Evolutionary conservation across 2,888 invertebrate species (phyloP).

Genomic region (Euplagia quadripunctaria): DNA sequence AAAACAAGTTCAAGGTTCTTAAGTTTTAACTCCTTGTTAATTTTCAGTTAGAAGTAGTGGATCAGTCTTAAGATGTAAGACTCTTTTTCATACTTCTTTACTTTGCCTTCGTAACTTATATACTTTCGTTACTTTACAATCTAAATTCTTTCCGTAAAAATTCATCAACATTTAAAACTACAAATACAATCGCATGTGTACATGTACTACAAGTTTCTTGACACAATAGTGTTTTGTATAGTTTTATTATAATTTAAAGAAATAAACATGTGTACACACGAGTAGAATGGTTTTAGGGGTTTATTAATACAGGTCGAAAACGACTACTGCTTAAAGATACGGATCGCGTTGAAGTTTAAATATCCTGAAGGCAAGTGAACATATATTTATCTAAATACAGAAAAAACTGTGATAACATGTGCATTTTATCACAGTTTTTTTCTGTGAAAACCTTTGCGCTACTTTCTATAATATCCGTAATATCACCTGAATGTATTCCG

Average conservation of each 20-base stretch:
- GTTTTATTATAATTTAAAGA: constrained; percentile 31
- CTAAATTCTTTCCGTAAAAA: constrained; percentile 21
- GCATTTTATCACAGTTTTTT: too few relatives aligned
- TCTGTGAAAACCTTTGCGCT: too few relatives aligned
- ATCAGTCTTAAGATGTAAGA: not conserved
- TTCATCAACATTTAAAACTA: constrained; percentile 24
- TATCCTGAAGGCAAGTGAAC: too few relatives aligned
- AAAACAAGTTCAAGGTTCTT: too few relatives aligned
- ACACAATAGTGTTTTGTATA: constrained; percentile 35
- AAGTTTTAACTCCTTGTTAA: too few relatives aligned
- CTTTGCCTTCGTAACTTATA: not conserved
- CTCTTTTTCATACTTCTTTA: not conserved
- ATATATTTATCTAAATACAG: too few relatives aligned
- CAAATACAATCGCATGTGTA: constrained; percentile 12
- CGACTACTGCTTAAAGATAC: too few relatives aligned
- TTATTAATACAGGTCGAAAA: not conserved
- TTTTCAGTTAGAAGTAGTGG: not conserved
- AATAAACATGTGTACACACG: constrained; percentile 32
- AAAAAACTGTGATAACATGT: too few relatives aligned
- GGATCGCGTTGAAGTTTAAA: too few relatives aligned
- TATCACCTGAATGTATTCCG: too few relatives aligned
- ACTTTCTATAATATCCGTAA: too few relatives aligned
- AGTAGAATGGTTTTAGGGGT: constrained; percentile 8
- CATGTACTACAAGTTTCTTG: constrained; percentile 35
- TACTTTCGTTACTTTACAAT: not conserved